phyloP scores from a whole-genome alignment of 1,140 invertebrate species.

The Formica exsecta region DNA sequence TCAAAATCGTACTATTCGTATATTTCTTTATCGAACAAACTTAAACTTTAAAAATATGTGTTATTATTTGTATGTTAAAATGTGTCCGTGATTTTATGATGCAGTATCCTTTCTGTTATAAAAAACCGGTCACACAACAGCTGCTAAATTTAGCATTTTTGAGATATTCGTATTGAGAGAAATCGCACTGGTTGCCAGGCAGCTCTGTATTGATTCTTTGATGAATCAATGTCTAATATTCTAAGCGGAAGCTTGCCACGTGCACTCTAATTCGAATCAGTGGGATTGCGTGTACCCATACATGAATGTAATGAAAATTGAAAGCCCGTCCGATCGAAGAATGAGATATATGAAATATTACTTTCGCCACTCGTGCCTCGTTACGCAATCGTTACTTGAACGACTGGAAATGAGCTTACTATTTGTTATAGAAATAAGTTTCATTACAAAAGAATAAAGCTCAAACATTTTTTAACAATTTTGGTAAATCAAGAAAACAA shows the following conservation, averaged over 20 bases:
- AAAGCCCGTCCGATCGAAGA: conserved; percentile 1
- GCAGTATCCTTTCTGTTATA: too few species aligned
- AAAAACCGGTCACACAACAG: not conserved
- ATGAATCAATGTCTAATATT: conserved; percentile 68
- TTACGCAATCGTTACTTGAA: conserved; percentile 12
- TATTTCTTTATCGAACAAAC: too few species aligned
- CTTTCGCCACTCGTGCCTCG: not conserved
- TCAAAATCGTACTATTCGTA: not conserved
- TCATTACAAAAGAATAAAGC: not conserved
- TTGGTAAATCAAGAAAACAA: too few species aligned
- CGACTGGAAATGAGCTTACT: not conserved
- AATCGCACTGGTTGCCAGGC: conserved; percentile 56
- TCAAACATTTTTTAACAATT: too few species aligned
- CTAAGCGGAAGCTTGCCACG: conserved; percentile 75
- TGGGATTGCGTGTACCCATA: not conserved
- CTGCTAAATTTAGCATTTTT: conserved; percentile 21
- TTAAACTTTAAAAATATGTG: too few species aligned
- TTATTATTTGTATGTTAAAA: too few species aligned
- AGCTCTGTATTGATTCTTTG: conserved; percentile 78
- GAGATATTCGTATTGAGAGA: not conserved
- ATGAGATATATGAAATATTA: not conserved
- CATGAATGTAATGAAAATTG: conserved; percentile 21
- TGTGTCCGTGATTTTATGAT: too few species aligned
- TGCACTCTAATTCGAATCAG: conserved; percentile 69
- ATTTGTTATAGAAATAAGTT: not conserved